phyloP scores from a whole-genome alignment of 2,888 invertebrate genomes.

The Campopleginae sp. region DNA sequence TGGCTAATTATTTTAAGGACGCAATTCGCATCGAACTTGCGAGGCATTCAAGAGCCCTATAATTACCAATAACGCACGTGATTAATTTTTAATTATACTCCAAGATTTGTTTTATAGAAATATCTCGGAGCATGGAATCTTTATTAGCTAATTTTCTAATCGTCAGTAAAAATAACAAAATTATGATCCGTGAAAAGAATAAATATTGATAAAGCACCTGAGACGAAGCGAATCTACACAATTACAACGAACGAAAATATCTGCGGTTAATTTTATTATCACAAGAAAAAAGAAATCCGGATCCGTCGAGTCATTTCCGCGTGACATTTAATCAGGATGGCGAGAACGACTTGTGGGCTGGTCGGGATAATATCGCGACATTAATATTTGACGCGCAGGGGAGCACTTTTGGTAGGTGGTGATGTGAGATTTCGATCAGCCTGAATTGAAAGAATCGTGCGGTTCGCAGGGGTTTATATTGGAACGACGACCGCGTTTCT shows the following conservation, averaged over 20 bases:
- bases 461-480: slow-evolving; percentile 46
- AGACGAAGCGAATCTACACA: neutral
- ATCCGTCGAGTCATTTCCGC: neutral
- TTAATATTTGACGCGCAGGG: slow-evolving; percentile 20
- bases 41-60: slow-evolving; percentile 49
- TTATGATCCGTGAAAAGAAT: neutral
- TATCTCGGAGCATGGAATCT: neutral
- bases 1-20: slow-evolving; percentile 44
- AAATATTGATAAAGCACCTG: neutral
- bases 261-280: neutral
- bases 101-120: neutral
- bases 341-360: neutral
- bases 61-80: slow-evolving; percentile 57
- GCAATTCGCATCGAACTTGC: slow-evolving; percentile 58
- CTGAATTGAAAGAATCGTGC: slow-evolving; percentile 24
- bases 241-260: neutral
- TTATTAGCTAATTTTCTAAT: neutral
- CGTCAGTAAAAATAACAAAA: neutral
- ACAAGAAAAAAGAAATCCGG: neutral
- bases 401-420: slow-evolving; percentile 2
- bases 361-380: slow-evolving; percentile 16
- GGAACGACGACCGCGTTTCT: slow-evolving; percentile 62
- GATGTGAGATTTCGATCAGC: slow-evolving; percentile 48
- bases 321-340: slow-evolving; percentile 14
- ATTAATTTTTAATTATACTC: slow-evolving; percentile 46